Percentiles rank a stretch among this genome's conserved stretches.
Conservation (phyloP, 1,140 invertebrate species). For the Drosophila varians region DNA sequence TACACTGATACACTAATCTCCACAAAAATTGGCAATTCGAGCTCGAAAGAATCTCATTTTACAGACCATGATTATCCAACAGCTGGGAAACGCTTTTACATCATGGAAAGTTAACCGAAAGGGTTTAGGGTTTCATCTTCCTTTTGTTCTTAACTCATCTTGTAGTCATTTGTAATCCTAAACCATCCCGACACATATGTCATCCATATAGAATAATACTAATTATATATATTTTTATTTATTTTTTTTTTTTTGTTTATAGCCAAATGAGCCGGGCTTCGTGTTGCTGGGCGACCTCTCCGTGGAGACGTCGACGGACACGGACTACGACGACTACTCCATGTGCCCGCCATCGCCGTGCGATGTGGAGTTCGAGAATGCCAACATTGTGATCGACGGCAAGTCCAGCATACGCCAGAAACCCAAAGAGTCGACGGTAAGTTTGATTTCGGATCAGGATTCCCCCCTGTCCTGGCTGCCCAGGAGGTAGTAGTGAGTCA, state of each 20-base stretch:
- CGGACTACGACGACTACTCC: constrained; percentile 85
- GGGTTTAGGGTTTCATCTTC: neutral
- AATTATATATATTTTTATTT: neutral
- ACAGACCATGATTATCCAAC: too few relatives aligned
- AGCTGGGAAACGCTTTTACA: too few relatives aligned
- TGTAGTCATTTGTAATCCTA: neutral
- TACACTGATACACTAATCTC: too few relatives aligned
- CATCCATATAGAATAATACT: neutral
- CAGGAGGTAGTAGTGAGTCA: too few relatives aligned
- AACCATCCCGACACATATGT: neutral
- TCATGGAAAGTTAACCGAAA: neutral
- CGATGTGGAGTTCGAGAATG: constrained; percentile 93
- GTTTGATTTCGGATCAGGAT: neutral
- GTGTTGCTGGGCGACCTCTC: constrained; percentile 85
- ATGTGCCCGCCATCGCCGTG: constrained; percentile 90
- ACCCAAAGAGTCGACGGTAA: constrained; percentile 84
- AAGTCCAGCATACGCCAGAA: constrained; percentile 89
- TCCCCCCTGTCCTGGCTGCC: neutral
- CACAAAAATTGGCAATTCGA: too few relatives aligned
- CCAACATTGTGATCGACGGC: constrained; percentile 94
- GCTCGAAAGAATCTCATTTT: too few relatives aligned
- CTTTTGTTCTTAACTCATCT: neutral
- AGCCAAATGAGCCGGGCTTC: constrained; percentile 89
- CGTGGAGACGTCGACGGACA: constrained; percentile 87
- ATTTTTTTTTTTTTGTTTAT: constrained; percentile 25